phyloP scores from a whole-genome alignment of 1,140 invertebrate species.

The Drosophila saltans region DNA sequence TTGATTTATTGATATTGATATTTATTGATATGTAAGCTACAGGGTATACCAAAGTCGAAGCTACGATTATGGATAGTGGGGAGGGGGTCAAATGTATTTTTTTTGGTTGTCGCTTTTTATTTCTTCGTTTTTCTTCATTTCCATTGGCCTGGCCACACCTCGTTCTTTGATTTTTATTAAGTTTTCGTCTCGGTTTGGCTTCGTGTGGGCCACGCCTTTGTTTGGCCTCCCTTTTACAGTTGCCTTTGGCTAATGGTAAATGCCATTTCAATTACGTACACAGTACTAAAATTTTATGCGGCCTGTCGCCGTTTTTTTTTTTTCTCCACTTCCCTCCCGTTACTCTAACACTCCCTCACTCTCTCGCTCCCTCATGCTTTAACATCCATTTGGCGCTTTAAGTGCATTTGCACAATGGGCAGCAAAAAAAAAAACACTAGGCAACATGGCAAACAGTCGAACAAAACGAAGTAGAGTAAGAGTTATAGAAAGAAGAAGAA shows the following conservation, averaged over 20 bases:
- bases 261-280: constrained; percentile 78
- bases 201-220: constrained; percentile 53
- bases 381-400: constrained; percentile 74
- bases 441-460: constrained; percentile 19
- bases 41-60: no score
- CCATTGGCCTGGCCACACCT: constrained; percentile 58
- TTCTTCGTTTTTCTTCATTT: constrained; percentile 42
- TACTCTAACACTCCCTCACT: background rate
- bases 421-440: constrained; percentile 29
- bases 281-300: constrained; percentile 76
- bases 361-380: constrained; percentile 34
- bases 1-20: no score
- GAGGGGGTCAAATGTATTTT: background rate
- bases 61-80: no score
- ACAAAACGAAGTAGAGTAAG: background rate
- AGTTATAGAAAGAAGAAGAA: background rate
- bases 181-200: constrained; percentile 61
- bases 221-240: constrained; percentile 18
- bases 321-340: background rate
- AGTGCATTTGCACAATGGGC: constrained; percentile 71
- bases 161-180: constrained; percentile 77
- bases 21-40: no score
- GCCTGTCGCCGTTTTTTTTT: constrained; percentile 60
- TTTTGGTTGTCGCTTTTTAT: constrained; percentile 8
- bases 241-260: constrained; percentile 67